Evolutionary conservation across 2,113 vertebrate genomes (phyloP).

Genomic region (Melanerpes aurifrons): DNA sequence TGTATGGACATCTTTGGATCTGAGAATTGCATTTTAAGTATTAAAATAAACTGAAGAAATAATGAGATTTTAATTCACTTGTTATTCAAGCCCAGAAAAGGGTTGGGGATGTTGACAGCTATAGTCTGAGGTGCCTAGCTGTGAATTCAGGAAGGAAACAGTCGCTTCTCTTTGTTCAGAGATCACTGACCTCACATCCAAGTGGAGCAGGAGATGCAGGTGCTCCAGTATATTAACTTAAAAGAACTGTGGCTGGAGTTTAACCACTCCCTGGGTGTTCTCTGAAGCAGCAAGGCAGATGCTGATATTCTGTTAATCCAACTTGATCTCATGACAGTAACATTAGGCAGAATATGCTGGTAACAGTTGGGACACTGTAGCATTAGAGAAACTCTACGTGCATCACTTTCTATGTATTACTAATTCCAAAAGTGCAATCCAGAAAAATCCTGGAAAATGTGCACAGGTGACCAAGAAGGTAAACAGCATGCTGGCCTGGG

Average conservation of each 20-base stretch:
- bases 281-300: background rate
- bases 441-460: background rate
- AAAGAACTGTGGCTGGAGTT: background rate
- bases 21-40: background rate
- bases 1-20: background rate
- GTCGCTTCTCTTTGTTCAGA: background rate
- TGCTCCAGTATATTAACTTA: background rate
- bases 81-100: background rate
- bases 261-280: background rate
- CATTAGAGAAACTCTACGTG: background rate
- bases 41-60: background rate
- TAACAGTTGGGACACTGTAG: background rate
- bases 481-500: too few relatives aligned
- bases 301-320: background rate
- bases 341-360: background rate
- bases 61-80: background rate
- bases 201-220: background rate
- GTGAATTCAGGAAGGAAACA: background rate
- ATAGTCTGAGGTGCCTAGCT: background rate
- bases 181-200: background rate
- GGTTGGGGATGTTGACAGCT: background rate
- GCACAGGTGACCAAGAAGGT: too few relatives aligned
- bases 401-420: background rate
- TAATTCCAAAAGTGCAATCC: background rate
- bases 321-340: background rate